A percentile compares a stretch with the other conserved stretches of the same genome.
These are phyloP conservation scores for Scartelaos histophorus DNA, from an alignment of 2,113 vertebrate genomes.

Conservation along the genomic window DNA sequence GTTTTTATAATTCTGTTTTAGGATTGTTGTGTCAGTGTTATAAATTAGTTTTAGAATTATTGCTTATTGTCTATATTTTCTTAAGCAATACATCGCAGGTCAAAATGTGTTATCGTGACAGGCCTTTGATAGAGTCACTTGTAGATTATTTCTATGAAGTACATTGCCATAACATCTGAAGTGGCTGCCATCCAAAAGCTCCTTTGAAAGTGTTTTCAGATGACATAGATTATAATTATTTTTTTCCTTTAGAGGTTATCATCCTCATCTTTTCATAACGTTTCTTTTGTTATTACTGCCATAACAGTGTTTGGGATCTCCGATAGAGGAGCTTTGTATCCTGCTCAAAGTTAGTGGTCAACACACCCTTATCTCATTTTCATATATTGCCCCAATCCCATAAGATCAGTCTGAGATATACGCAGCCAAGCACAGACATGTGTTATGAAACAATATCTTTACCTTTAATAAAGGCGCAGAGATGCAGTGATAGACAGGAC, in stretches of 20 bases:
- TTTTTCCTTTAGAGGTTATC: slow-evolving; percentile 59
- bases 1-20: no score
- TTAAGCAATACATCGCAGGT: no score
- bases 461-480: slow-evolving; percentile 40
- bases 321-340: slow-evolving; percentile 34
- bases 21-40: no score
- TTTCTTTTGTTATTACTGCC: slow-evolving; percentile 52
- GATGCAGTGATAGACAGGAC: not conserved
- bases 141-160: no score
- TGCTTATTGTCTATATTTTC: no score
- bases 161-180: not conserved
- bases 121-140: no score
- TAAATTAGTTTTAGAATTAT: no score
- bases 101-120: no score
- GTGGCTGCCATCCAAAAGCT: slow-evolving; percentile 20
- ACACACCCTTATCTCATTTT: slow-evolving; percentile 62
- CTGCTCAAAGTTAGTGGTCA: slow-evolving; percentile 45
- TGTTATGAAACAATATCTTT: slow-evolving; percentile 40
- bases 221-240: slow-evolving; percentile 47
- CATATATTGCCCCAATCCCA: slow-evolving; percentile 42
- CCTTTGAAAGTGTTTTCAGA: slow-evolving; percentile 39
- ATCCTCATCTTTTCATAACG: slow-evolving; percentile 70
- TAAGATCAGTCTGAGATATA: slow-evolving; percentile 41
- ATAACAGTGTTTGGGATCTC: slow-evolving; percentile 38
- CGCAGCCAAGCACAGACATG: slow-evolving; percentile 14